Base-by-base conservation (phyloP, 2,888 invertebrate species). In the Crossocerus cetratus region DNA sequence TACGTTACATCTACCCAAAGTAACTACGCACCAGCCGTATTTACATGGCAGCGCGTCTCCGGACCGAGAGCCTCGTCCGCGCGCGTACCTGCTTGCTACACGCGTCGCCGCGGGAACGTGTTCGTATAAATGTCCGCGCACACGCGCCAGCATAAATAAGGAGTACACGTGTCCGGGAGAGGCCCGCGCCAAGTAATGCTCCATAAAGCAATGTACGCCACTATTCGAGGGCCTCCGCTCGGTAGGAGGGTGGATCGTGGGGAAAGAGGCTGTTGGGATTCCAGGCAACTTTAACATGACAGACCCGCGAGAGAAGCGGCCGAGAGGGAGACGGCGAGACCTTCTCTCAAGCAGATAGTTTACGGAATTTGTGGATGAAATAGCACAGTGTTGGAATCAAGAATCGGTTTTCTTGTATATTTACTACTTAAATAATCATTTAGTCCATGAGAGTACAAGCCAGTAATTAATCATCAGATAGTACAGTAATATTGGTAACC, bases 81-180 rank as follows among this genome's bases (percentile, higher is more conserved):
- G n/a, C n/a, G n/a, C n/a, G n/a, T n/a, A n/a, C n/a, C n/a, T n/a
- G n/a, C n/a, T n/a, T 57, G 16, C 56, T 56, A 57, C 64, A 42
- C 45, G 49, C 42, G 56, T 68, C 49, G 49, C 49, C 13, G 13
- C n/a, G 49, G 16, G 16, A 49, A 49, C 49, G 49, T 49, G 49
- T 49, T 49, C 16, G 49, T 16, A 49, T 49, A 49, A 22, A 60
- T 57, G 32, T 56, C 16, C 18, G 44, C 13, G 18, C 43, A 42
- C n/a, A 43, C 43, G 16, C 16, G 16, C 23, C 22, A 53, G 60
- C 70, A 75, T 76, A 76, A 76, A 76, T 77, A 77, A 76, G 60
- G 69, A 65, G 59, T 64, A 63, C 72, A 64, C 72, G 64, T 69
- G 64, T 70, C 61, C 58, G 64, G 56, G 32, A 63, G 18, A 1